A percentile compares a stretch with the other conserved stretches of the same genome.
Evolutionary conservation across 2,888 invertebrate genomes (phyloP).

Genomic region (Agrotis exclamationis): DNA sequence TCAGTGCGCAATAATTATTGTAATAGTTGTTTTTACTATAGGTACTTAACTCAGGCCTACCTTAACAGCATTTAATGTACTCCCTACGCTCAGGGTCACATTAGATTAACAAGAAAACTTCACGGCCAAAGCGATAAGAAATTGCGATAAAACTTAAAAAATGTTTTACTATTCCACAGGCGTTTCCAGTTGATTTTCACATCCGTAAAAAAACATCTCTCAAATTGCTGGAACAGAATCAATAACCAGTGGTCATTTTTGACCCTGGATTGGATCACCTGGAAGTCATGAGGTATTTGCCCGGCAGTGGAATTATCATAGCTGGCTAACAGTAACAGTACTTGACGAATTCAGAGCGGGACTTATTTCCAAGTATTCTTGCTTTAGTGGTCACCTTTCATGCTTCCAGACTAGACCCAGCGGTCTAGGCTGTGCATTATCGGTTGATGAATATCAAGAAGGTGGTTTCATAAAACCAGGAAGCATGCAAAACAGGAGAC

Average conservation of each 20-base stretch:
- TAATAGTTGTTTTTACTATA: conserved; percentile 1
- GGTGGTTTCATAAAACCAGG: background rate
- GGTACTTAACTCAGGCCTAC: conserved; percentile 29
- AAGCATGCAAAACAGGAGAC: background rate
- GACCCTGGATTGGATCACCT: too few relatives aligned
- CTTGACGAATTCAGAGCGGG: too few relatives aligned
- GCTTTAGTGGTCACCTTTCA: background rate
- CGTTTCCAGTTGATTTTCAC: too few relatives aligned
- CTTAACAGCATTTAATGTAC: conserved; percentile 18
- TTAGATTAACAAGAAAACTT: background rate
- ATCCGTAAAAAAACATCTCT: too few relatives aligned
- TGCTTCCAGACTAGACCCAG: background rate
- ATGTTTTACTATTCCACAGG: too few relatives aligned
- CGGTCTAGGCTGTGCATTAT: background rate
- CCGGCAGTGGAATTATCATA: too few relatives aligned
- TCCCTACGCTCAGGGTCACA: background rate
- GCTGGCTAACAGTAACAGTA: too few relatives aligned
- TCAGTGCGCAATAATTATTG: conserved; percentile 6
- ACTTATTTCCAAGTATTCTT: too few relatives aligned
- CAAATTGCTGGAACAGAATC: too few relatives aligned
- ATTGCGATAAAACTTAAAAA: background rate
- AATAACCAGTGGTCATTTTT: too few relatives aligned
- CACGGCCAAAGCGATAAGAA: background rate
- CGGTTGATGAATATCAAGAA: background rate
- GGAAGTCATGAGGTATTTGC: too few relatives aligned